phyloP scores from a whole-genome alignment of 2,797 vertebrate genomes.

The Capromys pilorides region DNA sequence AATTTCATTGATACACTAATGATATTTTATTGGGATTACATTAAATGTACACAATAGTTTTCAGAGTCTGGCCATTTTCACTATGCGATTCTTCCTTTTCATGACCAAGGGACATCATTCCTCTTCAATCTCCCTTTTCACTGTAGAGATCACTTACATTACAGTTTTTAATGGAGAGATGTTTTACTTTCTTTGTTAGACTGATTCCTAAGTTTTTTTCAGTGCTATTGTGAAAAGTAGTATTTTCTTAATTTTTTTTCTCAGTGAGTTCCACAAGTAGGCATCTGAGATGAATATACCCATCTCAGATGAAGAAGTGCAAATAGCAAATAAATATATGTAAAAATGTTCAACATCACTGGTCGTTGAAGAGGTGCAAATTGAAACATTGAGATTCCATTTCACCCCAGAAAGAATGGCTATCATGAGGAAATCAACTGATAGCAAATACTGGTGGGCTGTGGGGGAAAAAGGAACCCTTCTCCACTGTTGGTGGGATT shows the following conservation, averaged over 20 bases:
- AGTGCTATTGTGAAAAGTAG: background rate
- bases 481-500: background rate
- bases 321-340: background rate
- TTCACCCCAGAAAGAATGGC: background rate
- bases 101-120: background rate
- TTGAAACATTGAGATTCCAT: background rate
- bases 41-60: background rate
- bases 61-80: background rate
- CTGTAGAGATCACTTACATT: background rate
- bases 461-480: background rate
- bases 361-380: background rate
- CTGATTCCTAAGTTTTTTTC: background rate
- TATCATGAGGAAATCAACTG: background rate
- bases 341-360: background rate
- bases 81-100: background rate
- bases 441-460: background rate
- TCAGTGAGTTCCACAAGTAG: background rate
- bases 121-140: background rate
- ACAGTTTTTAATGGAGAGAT: background rate
- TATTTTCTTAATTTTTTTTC: background rate
- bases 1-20: background rate
- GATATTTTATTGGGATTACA: background rate
- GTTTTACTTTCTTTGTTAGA: background rate
- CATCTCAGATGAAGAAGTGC: background rate
- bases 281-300: background rate